Base-by-base conservation (phyloP, 2,113 vertebrate genomes). In the Fukomys damarensis region DNA sequence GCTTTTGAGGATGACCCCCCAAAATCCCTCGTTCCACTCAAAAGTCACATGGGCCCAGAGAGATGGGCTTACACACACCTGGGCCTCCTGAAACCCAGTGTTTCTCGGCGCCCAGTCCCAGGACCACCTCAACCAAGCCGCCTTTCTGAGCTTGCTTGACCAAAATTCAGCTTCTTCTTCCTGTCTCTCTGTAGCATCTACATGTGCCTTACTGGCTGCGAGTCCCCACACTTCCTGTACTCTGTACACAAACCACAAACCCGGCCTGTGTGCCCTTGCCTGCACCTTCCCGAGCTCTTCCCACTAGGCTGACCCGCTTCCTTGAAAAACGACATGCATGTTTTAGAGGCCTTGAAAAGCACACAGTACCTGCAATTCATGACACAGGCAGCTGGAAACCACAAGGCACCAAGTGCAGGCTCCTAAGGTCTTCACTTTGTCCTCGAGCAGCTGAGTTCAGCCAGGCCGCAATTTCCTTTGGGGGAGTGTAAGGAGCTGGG, bases 391-490 rank as follows among this genome's bases (percentile, higher is more conserved):
- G 9, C 54, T 20, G 19, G 63, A 28, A 66, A n/a, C 32, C 58
- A 24, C 5, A n/a, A 22, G 9, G 16, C 54, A 38, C 46, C 72
- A 4, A 12, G 12, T 1, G 46, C 10, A 49, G 38, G 5, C 0
- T 32, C 66, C 49, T 13, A n/a, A 76, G 58, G 56, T 5, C 41
- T 2, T 9, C 49, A 24, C 2, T 30, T n/a, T 58, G 28, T 79
- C 32, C 28, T 52, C 2, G 0, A 0, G 35, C 79, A 38, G 32
- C 43, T 30, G 61, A 70, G 35, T 16, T 59, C 24, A 28, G 43
- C 7, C 28, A 61, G 12, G 58, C 26, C 11, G 1, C 59, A 41
- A 41, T n/a, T 59, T 26, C 8, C 10, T n/a, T 14, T 24, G 30
- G 9, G 38, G 20, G 13, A 5, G 6, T 38, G 24, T 2, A 35